Conservation (phyloP, 1,140 invertebrate genomes). For the Eupeodes corollae region DNA sequence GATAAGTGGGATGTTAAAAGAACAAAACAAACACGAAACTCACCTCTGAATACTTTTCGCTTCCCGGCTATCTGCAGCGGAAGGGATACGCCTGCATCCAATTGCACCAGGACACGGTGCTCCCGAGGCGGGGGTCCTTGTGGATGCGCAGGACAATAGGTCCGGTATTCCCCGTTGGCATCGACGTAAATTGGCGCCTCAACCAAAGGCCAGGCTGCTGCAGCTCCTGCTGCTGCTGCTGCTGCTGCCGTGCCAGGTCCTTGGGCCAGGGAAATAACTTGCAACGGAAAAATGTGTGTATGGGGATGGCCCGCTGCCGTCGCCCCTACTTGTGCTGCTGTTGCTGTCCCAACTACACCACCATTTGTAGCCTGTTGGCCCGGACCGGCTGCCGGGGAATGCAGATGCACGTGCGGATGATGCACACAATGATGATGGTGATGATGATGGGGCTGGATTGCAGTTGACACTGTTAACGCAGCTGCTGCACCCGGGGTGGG, state of each 20-base stretch:
- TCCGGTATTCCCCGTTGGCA: slow-evolving; percentile 28
- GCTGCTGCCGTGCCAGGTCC: not conserved
- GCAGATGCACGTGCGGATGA: slow-evolving; percentile 27
- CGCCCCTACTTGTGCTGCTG: not conserved
- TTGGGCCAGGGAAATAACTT: slow-evolving; percentile 4
- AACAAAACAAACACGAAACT: slow-evolving; percentile 14
- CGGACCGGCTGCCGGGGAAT: slow-evolving; percentile 1
- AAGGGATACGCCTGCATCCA: slow-evolving; percentile 6
- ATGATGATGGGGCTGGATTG: slow-evolving; percentile 10
- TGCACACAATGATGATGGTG: slow-evolving; percentile 19
- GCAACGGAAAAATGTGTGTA: slow-evolving; percentile 4
- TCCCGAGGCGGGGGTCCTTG: slow-evolving; percentile 15
- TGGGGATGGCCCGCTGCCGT: slow-evolving; percentile 1
- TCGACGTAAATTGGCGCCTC: slow-evolving; percentile 33
- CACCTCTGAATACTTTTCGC: slow-evolving; percentile 34
- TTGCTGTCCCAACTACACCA: slow-evolving; percentile 9
- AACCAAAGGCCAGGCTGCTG: slow-evolving; percentile 23
- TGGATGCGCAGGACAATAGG: slow-evolving; percentile 31
- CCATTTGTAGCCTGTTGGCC: slow-evolving; percentile 10
- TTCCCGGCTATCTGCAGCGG: slow-evolving; percentile 30
- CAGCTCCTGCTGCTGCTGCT: not conserved
- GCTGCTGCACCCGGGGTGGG: not conserved
- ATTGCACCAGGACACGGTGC: slow-evolving; percentile 3
- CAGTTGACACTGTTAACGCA: not conserved
- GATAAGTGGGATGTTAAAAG: too few species aligned